Base-by-base conservation (phyloP, 2,888 invertebrate species). In the Lithodes maja region DNA sequence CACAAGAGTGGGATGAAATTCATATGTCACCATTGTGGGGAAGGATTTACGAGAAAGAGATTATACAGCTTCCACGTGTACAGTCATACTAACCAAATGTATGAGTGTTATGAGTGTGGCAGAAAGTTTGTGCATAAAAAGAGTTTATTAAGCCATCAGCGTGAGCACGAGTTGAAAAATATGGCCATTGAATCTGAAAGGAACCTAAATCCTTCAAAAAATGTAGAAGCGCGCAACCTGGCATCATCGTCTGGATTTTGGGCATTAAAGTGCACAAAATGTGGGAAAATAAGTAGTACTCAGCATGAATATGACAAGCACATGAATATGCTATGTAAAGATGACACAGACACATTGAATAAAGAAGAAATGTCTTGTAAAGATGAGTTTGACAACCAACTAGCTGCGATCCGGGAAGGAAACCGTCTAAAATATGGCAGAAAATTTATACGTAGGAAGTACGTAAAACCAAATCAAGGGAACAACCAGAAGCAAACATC, bases 21-120 rank as follows among this genome's bases (percentile, higher is more conserved):
- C 71, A 71, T n/a, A 12, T 71, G 71, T 71, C n/a, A 12, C 5
- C 71, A 71, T 12, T 71, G 71, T 71, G 71, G 71, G 12, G 71
- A 71, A 71, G 12, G 15, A 5, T 71, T 71, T 71, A 17, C 5
- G 3, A 71, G 2, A 17, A 71, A 71, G n/a, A n/a, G n/a, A 71
- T n/a, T 71, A n/a, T 17, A n/a, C 17, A 1, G n/a, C 17, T 71
- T 71, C 17, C 71, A 71, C n/a, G 17, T 71, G 17, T 71, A 71
- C 71, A n/a, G 71, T 17, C 71, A 71, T 71, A 17, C 12, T 71
- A 71, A 71, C 71, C 71, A 71, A n/a, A 71, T 3, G 3, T 71
- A n/a, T 71, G 71, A 71, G 71, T 71, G 71, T 71, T 12, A n/a
- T 71, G 71, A 71, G 17, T 71, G 71, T 17, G 17, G 71, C 17